Conservation (phyloP, 1,140 invertebrate species). For the Halyomorpha halys region DNA sequence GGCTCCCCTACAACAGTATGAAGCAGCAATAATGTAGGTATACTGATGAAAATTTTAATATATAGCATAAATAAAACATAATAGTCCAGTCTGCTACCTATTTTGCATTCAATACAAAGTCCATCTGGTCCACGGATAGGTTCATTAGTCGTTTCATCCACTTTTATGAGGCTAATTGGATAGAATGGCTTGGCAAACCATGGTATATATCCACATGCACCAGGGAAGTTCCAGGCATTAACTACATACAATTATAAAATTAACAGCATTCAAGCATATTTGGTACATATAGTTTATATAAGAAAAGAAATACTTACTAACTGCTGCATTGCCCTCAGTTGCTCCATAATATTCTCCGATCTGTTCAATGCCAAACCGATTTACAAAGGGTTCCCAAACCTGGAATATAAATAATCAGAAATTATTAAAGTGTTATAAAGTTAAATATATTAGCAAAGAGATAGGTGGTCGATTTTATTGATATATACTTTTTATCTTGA, state of each 20-base stretch:
- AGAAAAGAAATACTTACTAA: slow-evolving; percentile 44
- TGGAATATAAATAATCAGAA: not conserved
- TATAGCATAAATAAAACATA: not conserved
- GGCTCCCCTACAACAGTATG: slow-evolving; percentile 45
- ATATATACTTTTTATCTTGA: too few species aligned
- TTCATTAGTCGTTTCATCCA: slow-evolving; percentile 71
- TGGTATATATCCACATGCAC: slow-evolving; percentile 88
- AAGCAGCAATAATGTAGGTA: not conserved
- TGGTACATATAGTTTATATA: not conserved
- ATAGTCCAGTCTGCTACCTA: slow-evolving; percentile 39
- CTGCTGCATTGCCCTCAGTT: slow-evolving; percentile 90
- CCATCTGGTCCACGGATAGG: slow-evolving; percentile 62
- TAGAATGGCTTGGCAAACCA: slow-evolving; percentile 59
- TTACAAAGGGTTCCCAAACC: slow-evolving; percentile 78
- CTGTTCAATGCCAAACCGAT: slow-evolving; percentile 66
- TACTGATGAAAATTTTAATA: not conserved
- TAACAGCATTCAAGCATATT: not conserved
- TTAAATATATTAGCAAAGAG: too few species aligned
- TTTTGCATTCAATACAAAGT: slow-evolving; percentile 64
- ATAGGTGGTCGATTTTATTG: too few species aligned
- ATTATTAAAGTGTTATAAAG: too few species aligned
- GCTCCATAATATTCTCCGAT: slow-evolving; percentile 91
- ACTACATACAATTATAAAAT: slow-evolving; percentile 50
- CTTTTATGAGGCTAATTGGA: slow-evolving; percentile 58
- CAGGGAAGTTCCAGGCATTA: slow-evolving; percentile 80